Percentiles rank a stretch among this genome's conserved stretches.
Evolutionary conservation across 2,888 invertebrate genomes (phyloP).

Genomic region (Drosophila anomalata): DNA sequence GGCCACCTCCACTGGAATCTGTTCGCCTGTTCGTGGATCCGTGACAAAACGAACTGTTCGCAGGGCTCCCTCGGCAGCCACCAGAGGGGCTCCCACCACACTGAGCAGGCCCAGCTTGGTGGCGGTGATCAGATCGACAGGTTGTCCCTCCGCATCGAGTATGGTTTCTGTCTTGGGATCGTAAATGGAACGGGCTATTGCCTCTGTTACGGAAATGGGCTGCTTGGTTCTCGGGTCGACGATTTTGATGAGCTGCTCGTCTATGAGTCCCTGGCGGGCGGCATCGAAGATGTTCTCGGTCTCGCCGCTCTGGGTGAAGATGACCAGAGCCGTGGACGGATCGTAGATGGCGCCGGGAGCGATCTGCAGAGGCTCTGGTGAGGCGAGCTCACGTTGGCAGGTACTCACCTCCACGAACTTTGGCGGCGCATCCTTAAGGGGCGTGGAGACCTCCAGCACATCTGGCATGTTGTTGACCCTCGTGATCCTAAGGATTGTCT

Average conservation of each 20-base stretch:
- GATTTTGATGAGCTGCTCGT: slow-evolving; percentile 88
- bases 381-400: slow-evolving; percentile 83
- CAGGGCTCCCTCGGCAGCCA: slow-evolving; percentile 88
- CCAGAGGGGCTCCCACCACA: slow-evolving; percentile 90
- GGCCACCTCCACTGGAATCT: slow-evolving; percentile 92
- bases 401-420: slow-evolving; percentile 84
- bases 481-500: slow-evolving; percentile 89
- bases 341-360: slow-evolving; percentile 90
- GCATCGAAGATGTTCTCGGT: slow-evolving; percentile 90
- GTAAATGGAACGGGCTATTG: slow-evolving; percentile 90
- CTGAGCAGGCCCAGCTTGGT: slow-evolving; percentile 90
- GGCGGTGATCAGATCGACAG: slow-evolving; percentile 89
- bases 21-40: slow-evolving; percentile 92
- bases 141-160: slow-evolving; percentile 87
- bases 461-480: slow-evolving; percentile 89
- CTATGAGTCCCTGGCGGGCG: slow-evolving; percentile 90
- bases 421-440: slow-evolving; percentile 84
- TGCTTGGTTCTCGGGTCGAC: slow-evolving; percentile 89
- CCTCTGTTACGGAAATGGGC: slow-evolving; percentile 89
- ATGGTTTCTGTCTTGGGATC: slow-evolving; percentile 89
- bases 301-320: slow-evolving; percentile 89
- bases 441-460: slow-evolving; percentile 88
- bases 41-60: slow-evolving; percentile 88
- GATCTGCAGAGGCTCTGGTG: slow-evolving; percentile 89
- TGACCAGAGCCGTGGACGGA: slow-evolving; percentile 90